phyloP scores from a whole-genome alignment of 92 coral and sea anemone genomes.

The Bergia puertoricense region DNA sequence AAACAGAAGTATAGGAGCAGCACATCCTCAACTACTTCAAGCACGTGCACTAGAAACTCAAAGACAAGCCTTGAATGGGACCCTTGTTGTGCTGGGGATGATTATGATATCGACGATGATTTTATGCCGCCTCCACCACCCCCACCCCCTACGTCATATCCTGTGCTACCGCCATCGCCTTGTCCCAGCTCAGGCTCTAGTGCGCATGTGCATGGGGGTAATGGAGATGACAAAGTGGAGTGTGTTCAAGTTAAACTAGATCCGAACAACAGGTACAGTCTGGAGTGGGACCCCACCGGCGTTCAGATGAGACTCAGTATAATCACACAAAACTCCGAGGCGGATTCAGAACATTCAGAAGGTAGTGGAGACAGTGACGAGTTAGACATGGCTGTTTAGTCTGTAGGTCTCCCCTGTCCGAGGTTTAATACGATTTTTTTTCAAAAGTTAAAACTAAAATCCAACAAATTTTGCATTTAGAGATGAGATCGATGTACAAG shows the following conservation, averaged over 20 bases:
- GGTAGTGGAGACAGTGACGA: conserved; percentile 43
- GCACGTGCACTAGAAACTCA: conserved; percentile 64
- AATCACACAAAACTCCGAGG: conserved; percentile 82
- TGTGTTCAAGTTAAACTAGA: conserved; percentile 70
- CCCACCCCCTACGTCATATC: conserved; percentile 60
- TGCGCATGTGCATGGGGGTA: conserved; percentile 42
- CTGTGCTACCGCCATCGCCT: conserved; percentile 69
- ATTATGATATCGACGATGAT: conserved; percentile 79
- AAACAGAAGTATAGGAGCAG: conserved; percentile 82
- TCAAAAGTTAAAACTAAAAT: not conserved
- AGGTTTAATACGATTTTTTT: not conserved
- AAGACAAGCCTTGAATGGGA: conserved; percentile 94
- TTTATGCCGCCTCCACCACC: conserved; percentile 94
- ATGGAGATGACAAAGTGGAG: conserved; percentile 67
- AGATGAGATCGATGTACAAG: not conserved
- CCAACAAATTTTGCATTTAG: not conserved
- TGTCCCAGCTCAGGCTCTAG: conserved; percentile 52
- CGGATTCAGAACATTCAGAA: conserved; percentile 42
- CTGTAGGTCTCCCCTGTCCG: not conserved
- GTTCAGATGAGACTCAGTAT: conserved; percentile 96
- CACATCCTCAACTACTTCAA: conserved; percentile 72
- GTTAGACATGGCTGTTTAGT: conserved; percentile 2
- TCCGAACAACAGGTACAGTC: conserved; percentile 86
- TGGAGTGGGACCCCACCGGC: conserved; percentile 99
- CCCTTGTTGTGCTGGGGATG: conserved; percentile 74